A percentile compares a stretch with the other conserved stretches of the same genome.
Conservation (phyloP, 2,888 invertebrate species). For the Dynastes grantii region DNA sequence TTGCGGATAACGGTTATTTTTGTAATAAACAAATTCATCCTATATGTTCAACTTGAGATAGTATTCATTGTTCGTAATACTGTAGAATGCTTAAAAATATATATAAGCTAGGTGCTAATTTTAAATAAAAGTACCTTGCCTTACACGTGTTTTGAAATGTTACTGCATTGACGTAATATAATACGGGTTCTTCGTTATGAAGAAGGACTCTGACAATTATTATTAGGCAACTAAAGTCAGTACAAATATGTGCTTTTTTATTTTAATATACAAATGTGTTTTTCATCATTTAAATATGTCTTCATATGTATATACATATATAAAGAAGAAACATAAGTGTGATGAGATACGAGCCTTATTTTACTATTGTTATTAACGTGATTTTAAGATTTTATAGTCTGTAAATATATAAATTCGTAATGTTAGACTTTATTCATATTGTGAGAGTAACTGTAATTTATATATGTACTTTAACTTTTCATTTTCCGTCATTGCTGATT, state of each 20-base stretch:
- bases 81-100: slow-evolving; percentile 28
- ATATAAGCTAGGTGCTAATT: slow-evolving; percentile 10
- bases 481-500: slow-evolving; percentile 37
- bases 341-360: slow-evolving; percentile 35
- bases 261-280: slow-evolving; percentile 31
- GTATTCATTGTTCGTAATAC: slow-evolving; percentile 38
- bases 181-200: slow-evolving; percentile 58
- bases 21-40: slow-evolving; percentile 29
- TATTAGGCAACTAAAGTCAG: slow-evolving; percentile 55
- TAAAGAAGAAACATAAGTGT: slow-evolving; percentile 26
- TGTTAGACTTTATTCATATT: slow-evolving; percentile 39
- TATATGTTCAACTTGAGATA: slow-evolving; percentile 27
- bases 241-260: slow-evolving; percentile 63
- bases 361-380: slow-evolving; percentile 40
- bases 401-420: slow-evolving; percentile 36
- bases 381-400: slow-evolving; percentile 32
- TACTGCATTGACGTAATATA: slow-evolving; percentile 36
- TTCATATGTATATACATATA: neutral
- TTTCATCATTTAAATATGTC: neutral
- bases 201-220: slow-evolving; percentile 60
- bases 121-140: slow-evolving; percentile 25
- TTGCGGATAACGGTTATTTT: neutral
- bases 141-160: slow-evolving; percentile 36
- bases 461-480: slow-evolving; percentile 36
- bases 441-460: slow-evolving; percentile 40